Conservation (phyloP, 2,113 vertebrate genomes). For the Oenanthe melanoleuca region DNA sequence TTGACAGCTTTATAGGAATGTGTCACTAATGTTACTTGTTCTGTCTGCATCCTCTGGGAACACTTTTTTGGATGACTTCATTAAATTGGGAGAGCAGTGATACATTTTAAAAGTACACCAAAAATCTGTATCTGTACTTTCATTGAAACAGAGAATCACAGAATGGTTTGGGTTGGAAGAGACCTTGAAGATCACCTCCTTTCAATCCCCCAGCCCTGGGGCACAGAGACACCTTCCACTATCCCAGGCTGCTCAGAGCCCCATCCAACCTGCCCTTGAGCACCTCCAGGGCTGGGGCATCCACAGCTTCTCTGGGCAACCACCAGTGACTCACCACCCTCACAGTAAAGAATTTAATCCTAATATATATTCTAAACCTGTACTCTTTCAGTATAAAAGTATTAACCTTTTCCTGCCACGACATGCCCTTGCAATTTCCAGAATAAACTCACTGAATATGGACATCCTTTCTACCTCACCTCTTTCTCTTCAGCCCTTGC, state of each 20-base stretch:
- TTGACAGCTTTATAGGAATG: neutral
- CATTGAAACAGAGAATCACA: neutral
- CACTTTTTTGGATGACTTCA: neutral
- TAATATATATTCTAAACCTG: neutral
- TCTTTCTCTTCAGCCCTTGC: neutral
- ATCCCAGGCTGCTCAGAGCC: neutral
- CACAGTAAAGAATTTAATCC: neutral
- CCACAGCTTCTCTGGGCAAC: neutral
- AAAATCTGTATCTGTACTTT: neutral
- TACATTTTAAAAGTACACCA: neutral
- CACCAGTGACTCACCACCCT: neutral
- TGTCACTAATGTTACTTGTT: neutral
- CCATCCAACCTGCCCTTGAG: neutral
- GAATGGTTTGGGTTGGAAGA: neutral
- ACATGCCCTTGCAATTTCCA: neutral
- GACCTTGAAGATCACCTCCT: neutral
- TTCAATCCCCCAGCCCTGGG: neutral
- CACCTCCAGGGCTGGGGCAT: neutral
- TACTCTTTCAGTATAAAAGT: neutral
- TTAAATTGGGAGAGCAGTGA: neutral
- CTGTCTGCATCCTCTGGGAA: neutral
- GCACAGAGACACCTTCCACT: neutral
- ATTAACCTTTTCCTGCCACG: neutral
- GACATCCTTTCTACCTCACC: neutral
- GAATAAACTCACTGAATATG: neutral